These are phyloP conservation scores for Spizaetus ornatus DNA, from an alignment of 2,113 vertebrate genomes.

Conservation along the genomic window DNA sequence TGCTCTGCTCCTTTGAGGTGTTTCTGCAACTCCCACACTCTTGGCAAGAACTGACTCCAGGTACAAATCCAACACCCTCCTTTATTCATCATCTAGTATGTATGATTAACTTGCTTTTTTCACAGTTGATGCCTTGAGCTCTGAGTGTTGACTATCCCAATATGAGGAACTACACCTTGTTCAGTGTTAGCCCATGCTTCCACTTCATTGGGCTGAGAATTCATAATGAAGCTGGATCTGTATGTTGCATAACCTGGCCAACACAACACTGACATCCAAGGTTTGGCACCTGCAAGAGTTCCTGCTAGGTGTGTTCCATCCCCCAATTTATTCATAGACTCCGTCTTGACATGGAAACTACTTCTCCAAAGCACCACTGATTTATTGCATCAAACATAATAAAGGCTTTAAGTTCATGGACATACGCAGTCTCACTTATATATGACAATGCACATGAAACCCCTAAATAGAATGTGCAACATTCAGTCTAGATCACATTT, in stretches of 20 bases:
- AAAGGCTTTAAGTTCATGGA: not conserved
- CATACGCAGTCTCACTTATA: fast-evolving
- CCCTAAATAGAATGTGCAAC: fast-evolving
- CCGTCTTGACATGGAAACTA: not conserved
- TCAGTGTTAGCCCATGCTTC: not conserved
- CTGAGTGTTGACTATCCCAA: not conserved
- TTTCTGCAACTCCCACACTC: not conserved
- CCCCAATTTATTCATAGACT: not conserved
- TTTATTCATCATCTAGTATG: not conserved
- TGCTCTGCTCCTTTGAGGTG: not conserved
- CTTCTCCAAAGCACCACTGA: not conserved
- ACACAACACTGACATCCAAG: not conserved
- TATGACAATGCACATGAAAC: not conserved
- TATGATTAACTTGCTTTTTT: not conserved
- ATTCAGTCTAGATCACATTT: not conserved
- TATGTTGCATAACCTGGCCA: not conserved
- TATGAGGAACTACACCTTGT: not conserved
- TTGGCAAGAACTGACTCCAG: not conserved
- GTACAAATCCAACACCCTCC: not conserved
- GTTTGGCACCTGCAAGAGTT: not conserved
- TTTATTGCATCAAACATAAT: not conserved
- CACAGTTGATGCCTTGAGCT: not conserved
- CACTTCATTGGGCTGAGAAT: not conserved
- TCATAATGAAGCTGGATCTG: not conserved
- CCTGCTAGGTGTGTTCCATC: not conserved